Percentiles rank a stretch among this genome's conserved stretches.
phyloP scores from a whole-genome alignment of 2,888 invertebrate genomes.

The Asteroscopus sphinx region DNA sequence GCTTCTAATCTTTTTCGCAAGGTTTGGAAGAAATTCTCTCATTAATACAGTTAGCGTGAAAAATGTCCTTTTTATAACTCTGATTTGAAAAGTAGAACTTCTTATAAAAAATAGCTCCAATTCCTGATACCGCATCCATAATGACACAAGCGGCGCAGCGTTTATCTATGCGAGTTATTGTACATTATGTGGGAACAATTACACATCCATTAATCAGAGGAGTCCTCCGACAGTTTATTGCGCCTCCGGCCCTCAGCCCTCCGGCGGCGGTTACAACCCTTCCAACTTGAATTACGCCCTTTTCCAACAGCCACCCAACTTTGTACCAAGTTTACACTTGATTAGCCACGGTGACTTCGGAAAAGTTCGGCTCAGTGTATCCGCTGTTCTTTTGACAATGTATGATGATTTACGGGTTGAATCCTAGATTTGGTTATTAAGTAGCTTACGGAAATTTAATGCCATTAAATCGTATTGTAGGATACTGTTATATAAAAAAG shows the following conservation, averaged over 20 bases:
- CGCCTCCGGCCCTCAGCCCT: constrained; percentile 78
- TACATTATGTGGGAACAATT: constrained; percentile 87
- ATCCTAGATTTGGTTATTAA: constrained; percentile 44
- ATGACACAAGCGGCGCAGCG: constrained; percentile 49
- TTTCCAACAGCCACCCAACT: constrained; percentile 70
- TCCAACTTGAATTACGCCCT: constrained; percentile 76
- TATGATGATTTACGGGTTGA: constrained; percentile 62
- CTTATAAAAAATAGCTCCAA: neutral
- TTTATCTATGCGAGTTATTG: constrained; percentile 78
- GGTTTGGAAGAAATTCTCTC: too few relatives aligned
- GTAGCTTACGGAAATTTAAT: constrained; percentile 29
- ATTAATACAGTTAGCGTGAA: too few relatives aligned
- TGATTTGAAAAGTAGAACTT: neutral
- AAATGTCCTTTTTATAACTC: too few relatives aligned
- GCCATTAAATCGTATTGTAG: constrained; percentile 34
- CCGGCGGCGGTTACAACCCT: constrained; percentile 77
- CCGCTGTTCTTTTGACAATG: constrained; percentile 64
- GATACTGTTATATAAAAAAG: constrained; percentile 15
- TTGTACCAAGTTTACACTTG: constrained; percentile 81
- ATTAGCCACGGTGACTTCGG: constrained; percentile 78
- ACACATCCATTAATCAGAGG: constrained; percentile 84
- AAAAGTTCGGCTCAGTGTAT: constrained; percentile 65
- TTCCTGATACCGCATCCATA: constrained; percentile 35
- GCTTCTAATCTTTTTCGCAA: too few relatives aligned
- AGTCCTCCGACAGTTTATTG: constrained; percentile 80